phyloP scores from a whole-genome alignment of 1,140 invertebrate species.

The Himalopsyche phryganea region DNA sequence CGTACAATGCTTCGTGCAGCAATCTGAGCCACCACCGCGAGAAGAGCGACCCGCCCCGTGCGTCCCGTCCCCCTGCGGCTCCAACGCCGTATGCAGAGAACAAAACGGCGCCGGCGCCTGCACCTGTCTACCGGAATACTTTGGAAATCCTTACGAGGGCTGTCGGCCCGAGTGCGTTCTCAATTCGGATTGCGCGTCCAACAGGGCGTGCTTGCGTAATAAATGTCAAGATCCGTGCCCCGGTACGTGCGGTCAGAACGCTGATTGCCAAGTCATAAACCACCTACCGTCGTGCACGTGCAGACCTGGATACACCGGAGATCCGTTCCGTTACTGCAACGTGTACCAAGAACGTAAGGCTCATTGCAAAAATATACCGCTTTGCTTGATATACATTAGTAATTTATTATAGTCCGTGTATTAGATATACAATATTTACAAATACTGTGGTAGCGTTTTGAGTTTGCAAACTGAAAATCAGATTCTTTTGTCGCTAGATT shows the following conservation, averaged over 20 bases:
- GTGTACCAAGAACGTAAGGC: slow-evolving; percentile 56
- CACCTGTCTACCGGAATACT: slow-evolving; percentile 67
- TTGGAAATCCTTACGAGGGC: slow-evolving; percentile 70
- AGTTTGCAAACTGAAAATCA: too few relatives aligned
- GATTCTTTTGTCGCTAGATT: too few relatives aligned
- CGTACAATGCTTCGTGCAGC: slow-evolving; percentile 52
- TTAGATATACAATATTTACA: slow-evolving; percentile 67
- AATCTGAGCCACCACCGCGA: slow-evolving; percentile 32
- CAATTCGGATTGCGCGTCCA: slow-evolving; percentile 66
- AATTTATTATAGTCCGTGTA: too few relatives aligned
- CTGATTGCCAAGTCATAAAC: slow-evolving; percentile 69
- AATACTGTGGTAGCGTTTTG: too few relatives aligned
- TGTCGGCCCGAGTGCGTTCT: slow-evolving; percentile 70
- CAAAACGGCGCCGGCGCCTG: slow-evolving; percentile 72
- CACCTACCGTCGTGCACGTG: slow-evolving; percentile 74
- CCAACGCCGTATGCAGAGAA: slow-evolving; percentile 75
- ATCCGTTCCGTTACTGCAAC: slow-evolving; percentile 65
- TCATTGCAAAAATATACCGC: slow-evolving; percentile 5
- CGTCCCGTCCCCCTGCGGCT: slow-evolving; percentile 72
- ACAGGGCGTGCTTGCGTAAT: slow-evolving; percentile 64
- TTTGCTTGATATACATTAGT: too few relatives aligned
- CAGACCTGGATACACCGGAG: slow-evolving; percentile 65
- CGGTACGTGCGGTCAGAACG: slow-evolving; percentile 69
- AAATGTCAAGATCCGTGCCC: slow-evolving; percentile 71
- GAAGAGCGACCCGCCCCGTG: slow-evolving; percentile 58